Conservation (phyloP, 2,113 vertebrate genomes). For the Procavia capensis region DNA sequence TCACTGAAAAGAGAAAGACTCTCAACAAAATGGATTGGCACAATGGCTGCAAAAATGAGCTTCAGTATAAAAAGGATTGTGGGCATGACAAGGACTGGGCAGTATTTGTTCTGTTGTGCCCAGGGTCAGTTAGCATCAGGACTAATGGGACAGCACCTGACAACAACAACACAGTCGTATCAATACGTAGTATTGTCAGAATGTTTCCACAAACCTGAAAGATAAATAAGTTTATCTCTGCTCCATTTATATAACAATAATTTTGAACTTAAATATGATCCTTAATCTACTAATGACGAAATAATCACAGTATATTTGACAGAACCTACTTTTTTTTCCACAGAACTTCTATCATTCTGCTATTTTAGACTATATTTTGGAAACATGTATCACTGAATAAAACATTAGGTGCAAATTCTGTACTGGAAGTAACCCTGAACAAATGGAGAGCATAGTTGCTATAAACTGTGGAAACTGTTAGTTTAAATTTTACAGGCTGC, state of each 20-base stretch:
- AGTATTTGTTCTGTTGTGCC: no score
- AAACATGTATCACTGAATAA: not conserved
- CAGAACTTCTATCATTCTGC: not conserved
- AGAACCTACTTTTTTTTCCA: not conserved
- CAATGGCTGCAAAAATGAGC: no score
- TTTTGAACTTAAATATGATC: not conserved
- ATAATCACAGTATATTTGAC: not conserved
- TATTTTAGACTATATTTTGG: not conserved
- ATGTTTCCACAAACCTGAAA: not conserved
- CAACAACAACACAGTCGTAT: no score
- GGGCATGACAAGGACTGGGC: no score
- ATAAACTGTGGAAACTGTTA: not conserved
- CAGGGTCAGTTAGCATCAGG: no score
- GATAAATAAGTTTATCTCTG: not conserved
- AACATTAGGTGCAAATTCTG: conserved; percentile 31
- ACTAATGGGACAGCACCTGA: no score
- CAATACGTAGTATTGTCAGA: not conserved
- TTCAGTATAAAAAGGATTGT: no score
- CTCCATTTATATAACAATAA: not conserved
- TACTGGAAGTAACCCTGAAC: not conserved
- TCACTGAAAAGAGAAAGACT: no score
- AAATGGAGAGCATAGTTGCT: conserved; percentile 8
- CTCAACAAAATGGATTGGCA: no score
- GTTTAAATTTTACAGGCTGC: conserved; percentile 40
- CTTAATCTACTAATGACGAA: not conserved